Evolutionary conservation across 2,888 invertebrate genomes (phyloP).

Genomic region (Timema podura): DNA sequence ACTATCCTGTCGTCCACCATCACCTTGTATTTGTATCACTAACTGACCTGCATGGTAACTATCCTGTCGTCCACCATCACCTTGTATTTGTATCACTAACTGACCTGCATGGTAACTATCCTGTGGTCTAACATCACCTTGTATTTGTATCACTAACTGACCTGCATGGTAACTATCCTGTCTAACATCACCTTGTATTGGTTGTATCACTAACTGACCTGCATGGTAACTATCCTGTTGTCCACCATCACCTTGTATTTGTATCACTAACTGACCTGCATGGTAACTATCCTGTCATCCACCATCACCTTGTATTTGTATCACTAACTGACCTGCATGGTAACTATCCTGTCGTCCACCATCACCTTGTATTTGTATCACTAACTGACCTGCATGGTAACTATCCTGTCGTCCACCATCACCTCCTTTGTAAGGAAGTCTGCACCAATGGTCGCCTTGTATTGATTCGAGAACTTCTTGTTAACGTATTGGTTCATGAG

Average conservation of each 20-base stretch:
- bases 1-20: conserved; percentile 98
- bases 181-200: conserved; percentile 88
- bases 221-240: conserved; percentile 98
- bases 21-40: conserved; percentile 54
- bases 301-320: conserved; percentile 70
- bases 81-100: conserved; percentile 44
- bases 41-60: conserved; percentile 88
- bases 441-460: conserved; percentile 99
- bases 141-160: conserved; percentile 36
- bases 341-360: conserved; percentile 51
- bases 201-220: conserved; percentile 48
- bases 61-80: conserved; percentile 98
- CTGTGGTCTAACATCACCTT: conserved; percentile 97
- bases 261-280: conserved; percentile 62
- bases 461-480: conserved; percentile 99
- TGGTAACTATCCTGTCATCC: conserved; percentile 98
- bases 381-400: conserved; percentile 83
- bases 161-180: conserved; percentile 97
- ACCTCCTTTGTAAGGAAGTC: conserved; percentile 99
- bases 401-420: conserved; percentile 96
- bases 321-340: conserved; percentile 72
- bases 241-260: conserved; percentile 83
- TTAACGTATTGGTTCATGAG: conserved; percentile 99
- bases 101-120: conserved; percentile 94
- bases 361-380: too few relatives aligned